Evolutionary conservation across 2,888 invertebrate genomes (phyloP).

Genomic region (Dicycla oo): DNA sequence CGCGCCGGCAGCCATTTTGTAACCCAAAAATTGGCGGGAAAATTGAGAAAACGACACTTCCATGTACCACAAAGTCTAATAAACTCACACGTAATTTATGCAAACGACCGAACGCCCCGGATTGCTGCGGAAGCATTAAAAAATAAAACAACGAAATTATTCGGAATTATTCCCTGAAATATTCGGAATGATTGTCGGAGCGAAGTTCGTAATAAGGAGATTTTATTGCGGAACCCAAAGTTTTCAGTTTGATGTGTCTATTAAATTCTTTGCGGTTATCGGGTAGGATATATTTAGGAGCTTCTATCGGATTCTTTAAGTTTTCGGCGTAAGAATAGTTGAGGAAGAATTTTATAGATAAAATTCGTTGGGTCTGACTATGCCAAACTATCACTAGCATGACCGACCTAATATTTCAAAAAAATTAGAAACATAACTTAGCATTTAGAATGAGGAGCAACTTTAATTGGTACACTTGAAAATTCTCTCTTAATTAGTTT

Average conservation of each 20-base stretch:
- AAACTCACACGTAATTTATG: conserved; percentile 80
- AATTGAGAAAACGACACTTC: conserved; percentile 88
- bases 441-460: neutral
- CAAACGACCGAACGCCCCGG: conserved; percentile 74
- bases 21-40: conserved; percentile 85
- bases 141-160: conserved; percentile 76
- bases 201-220: conserved; percentile 71
- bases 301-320: conserved; percentile 69
- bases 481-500: neutral
- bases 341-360: conserved; percentile 68
- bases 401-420: conserved; percentile 27
- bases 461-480: neutral
- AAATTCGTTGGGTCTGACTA: conserved; percentile 61
- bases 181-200: conserved; percentile 68
- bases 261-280: conserved; percentile 79
- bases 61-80: conserved; percentile 68
- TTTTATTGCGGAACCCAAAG: conserved; percentile 75
- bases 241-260: conserved; percentile 81
- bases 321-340: conserved; percentile 71
- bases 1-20: conserved; percentile 84
- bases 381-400: conserved; percentile 39
- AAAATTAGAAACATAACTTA: conserved; percentile 3
- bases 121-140: conserved; percentile 76
- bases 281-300: conserved; percentile 67
- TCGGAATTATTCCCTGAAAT: conserved; percentile 58